Evolutionary conservation across 2,888 invertebrate genomes (phyloP).

Genomic region (Cerastis rubricosa): DNA sequence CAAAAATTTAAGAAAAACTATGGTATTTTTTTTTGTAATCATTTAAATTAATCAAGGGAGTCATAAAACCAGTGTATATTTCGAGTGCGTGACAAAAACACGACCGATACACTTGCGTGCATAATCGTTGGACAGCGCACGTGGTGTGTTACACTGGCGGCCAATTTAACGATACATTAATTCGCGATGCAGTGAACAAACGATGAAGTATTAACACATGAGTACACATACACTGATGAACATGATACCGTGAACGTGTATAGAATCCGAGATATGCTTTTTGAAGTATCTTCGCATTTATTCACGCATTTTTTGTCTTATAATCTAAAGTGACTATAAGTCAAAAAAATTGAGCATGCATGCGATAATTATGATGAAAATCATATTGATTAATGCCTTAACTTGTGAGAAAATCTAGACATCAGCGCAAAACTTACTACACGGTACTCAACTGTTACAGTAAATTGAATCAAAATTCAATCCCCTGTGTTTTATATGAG

Average conservation of each 20-base stretch:
- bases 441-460: too few species aligned
- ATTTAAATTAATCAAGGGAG: constrained; percentile 41
- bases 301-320: constrained; percentile 19
- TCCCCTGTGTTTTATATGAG: neutral
- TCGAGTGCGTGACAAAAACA: constrained; percentile 60
- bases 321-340: neutral
- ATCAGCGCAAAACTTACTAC: too few species aligned
- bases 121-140: constrained; percentile 66
- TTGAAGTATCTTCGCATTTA: constrained; percentile 11
- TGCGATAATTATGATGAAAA: neutral
- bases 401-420: neutral
- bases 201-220: constrained; percentile 61
- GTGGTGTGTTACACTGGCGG: constrained; percentile 66
- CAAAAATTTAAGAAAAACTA: constrained; percentile 4
- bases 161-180: constrained; percentile 73
- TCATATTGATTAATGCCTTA: neutral
- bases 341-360: neutral
- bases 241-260: constrained; percentile 46
- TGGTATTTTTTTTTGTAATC: constrained; percentile 12
- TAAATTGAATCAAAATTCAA: neutral
- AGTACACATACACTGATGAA: constrained; percentile 52
- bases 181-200: constrained; percentile 63
- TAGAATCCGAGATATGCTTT: constrained; percentile 9
- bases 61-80: constrained; percentile 40
- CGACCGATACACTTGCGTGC: constrained; percentile 64